Evolutionary conservation across 2,797 vertebrate genomes (phyloP).

Genomic region (Adelosebastes latens): DNA sequence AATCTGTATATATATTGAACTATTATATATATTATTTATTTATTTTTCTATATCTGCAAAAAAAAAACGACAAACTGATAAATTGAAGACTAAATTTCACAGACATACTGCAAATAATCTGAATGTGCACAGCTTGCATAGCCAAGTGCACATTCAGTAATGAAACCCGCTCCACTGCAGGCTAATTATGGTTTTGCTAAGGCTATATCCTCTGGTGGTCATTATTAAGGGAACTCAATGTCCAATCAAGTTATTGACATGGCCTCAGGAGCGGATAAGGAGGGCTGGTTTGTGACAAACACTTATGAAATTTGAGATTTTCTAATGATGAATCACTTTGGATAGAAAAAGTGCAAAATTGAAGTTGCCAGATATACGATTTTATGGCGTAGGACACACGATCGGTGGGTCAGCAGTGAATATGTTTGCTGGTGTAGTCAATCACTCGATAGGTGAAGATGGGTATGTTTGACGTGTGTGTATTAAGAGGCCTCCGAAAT

Average conservation of each 20-base stretch:
- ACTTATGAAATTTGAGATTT: conserved; percentile 22
- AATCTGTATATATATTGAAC: no score
- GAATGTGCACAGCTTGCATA: conserved; percentile 16
- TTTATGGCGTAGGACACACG: conserved; percentile 46
- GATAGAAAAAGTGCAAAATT: conserved; percentile 17
- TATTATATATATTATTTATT: no score
- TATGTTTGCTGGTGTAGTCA: conserved; percentile 43
- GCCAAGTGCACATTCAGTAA: conserved; percentile 9
- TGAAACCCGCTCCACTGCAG: conserved; percentile 18
- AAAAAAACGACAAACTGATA: not conserved
- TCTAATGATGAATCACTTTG: conserved; percentile 11
- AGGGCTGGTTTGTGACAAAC: conserved; percentile 8
- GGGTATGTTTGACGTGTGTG: conserved; percentile 48
- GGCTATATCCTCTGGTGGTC: conserved; percentile 39
- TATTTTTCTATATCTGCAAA: not conserved
- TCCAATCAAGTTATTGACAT: conserved; percentile 70
- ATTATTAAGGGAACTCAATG: conserved; percentile 75
- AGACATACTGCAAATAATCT: conserved; percentile 13
- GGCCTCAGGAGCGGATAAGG: conserved; percentile 26
- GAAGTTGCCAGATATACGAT: not conserved
- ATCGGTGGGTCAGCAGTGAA: conserved; percentile 34
- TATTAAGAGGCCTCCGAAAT: conserved; percentile 54
- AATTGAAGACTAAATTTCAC: not conserved
- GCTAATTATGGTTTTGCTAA: conserved; percentile 35
- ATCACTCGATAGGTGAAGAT: conserved; percentile 61